These are phyloP conservation scores for Perca flavescens DNA, from an alignment of 2,113 vertebrate species.

Conservation along the genomic window DNA sequence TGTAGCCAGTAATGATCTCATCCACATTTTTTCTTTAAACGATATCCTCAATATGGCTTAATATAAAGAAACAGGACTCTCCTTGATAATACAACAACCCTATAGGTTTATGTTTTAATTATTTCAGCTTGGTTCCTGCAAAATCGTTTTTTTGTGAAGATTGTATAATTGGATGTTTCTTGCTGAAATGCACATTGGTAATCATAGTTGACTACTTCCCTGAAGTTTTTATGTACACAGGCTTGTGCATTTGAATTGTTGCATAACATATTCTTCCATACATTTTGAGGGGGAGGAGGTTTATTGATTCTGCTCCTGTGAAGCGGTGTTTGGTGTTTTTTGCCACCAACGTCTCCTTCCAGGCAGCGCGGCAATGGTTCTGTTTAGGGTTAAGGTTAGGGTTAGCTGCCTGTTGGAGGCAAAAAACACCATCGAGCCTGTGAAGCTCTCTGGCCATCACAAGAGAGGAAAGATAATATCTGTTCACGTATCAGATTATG, in stretches of 20 bases:
- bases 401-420: no score
- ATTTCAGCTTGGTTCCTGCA: no score
- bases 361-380: no score
- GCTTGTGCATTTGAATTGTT: neutral
- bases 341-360: no score
- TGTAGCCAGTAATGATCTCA: no score
- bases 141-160: neutral
- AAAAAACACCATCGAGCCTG: neutral
- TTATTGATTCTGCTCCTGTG: conserved; percentile 45
- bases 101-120: no score
- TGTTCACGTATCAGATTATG: conserved; percentile 24
- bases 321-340: neutral
- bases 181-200: neutral
- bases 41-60: no score
- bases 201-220: neutral
- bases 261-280: conserved; percentile 30
- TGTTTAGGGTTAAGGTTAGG: no score
- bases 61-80: no score
- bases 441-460: conserved; percentile 30
- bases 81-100: no score
- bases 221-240: neutral
- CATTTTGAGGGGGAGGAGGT: conserved; percentile 24
- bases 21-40: no score
- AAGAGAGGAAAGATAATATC: conserved; percentile 10
- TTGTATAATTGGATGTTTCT: neutral